These are phyloP conservation scores for Thamnophis sirtalis DNA, from an alignment of 2,113 vertebrate species.

Conservation along the genomic window DNA sequence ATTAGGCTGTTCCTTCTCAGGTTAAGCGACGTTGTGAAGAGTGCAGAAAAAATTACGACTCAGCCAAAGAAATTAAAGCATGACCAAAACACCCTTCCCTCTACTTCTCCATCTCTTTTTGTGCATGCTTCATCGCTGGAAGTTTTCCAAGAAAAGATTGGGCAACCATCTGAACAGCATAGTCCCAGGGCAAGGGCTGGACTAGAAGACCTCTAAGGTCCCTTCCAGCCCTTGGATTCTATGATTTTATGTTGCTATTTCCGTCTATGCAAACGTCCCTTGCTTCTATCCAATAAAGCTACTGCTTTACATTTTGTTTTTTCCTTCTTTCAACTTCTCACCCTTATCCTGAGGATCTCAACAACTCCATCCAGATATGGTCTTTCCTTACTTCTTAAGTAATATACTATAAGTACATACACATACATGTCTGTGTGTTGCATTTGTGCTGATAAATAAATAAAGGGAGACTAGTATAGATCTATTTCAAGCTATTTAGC, in stretches of 20 bases:
- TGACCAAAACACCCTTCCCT: not conserved
- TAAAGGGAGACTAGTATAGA: too few relatives aligned
- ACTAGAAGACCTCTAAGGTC: too few relatives aligned
- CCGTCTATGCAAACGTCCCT: too few relatives aligned
- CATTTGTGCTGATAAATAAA: too few relatives aligned
- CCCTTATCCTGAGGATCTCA: not conserved
- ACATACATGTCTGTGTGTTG: accelerated
- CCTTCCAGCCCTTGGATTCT: not conserved
- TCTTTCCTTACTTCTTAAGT: not conserved
- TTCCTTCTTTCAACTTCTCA: too few relatives aligned
- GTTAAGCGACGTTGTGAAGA: not conserved
- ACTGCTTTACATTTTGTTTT: not conserved
- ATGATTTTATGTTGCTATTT: too few relatives aligned
- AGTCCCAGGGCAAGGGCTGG: too few relatives aligned
- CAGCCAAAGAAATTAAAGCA: not conserved
- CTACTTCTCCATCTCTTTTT: not conserved
- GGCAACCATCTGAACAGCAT: too few relatives aligned
- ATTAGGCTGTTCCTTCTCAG: not conserved
- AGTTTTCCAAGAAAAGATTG: too few relatives aligned
- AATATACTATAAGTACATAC: too few relatives aligned
- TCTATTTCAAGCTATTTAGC: too few relatives aligned
- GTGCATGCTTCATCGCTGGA: not conserved
- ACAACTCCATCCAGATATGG: not conserved
- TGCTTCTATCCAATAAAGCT: not conserved
- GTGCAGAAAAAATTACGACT: not conserved